Evolutionary conservation across 2,797 vertebrate species (phyloP), one percentile per base, ranked within the genome.

Genomic region (Gambusia yucatana): DNA sequence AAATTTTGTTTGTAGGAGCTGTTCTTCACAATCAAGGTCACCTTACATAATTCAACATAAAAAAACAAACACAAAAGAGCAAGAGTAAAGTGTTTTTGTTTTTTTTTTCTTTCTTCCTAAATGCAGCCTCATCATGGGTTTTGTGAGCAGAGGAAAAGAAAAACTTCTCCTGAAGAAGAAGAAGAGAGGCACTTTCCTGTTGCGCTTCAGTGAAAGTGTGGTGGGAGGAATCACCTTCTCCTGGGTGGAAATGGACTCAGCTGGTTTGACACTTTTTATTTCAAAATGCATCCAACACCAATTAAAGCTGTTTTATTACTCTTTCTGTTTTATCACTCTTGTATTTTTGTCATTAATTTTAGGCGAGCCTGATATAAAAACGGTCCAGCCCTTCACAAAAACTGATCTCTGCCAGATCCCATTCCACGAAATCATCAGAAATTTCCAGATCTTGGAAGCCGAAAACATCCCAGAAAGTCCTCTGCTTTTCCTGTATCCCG

Each of bases 171-270:
- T 99, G 75, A 97, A 95, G 93, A 95, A 87, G 63, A 97, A 92
- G 78, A 74, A 88, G 50, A 87, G 94, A 0, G 98, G 98, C 28
- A 99, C 98, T 0, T 99, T 99, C 85, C 93, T 99, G 59, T 91
- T 99, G 71, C 97, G 98, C 33, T 99, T 99, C 93, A 99, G 98
- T 16, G 97, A 99, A 90, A 97, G 97, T 8, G 28, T 92, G 28
- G 90, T 96, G 20, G 97, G 98, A 7, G 98, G 96, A 61, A 97
- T 99, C 85, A 99, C 98, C 67, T 99, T 96, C 91, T 98, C 97
- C 17, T 99, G 98, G 98, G 97, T 99, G 88, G 97, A 98, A 22
- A 96, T 92, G 74, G 92, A 86, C 2, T 46, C 77, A 0, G 91
- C 78, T 0, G 97, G 97, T 97, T 83, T 88, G 89, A 77, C 55